Percentiles rank a stretch among this genome's conserved stretches.
Evolutionary conservation across 2,113 vertebrate species (phyloP).

Genomic region (Ovis aries): DNA sequence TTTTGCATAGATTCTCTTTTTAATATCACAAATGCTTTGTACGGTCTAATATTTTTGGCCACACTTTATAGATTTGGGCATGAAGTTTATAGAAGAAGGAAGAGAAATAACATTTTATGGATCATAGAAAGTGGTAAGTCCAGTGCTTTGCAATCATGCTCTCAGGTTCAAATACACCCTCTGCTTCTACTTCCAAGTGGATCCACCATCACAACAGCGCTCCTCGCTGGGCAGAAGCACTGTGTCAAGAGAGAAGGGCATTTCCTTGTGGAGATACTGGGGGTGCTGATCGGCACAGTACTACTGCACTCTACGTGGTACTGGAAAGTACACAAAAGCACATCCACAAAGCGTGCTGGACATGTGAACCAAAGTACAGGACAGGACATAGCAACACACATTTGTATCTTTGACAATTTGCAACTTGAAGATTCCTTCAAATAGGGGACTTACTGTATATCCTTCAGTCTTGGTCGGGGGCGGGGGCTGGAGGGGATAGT

Average conservation of each 20-base stretch:
- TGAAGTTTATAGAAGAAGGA: not conserved
- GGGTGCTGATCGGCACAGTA: fast-evolving
- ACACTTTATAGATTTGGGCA: not conserved
- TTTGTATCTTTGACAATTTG: not conserved
- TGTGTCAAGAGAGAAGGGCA: too few species aligned
- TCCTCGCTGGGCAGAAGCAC: fast-evolving
- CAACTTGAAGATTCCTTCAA: not conserved
- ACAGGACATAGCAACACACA: not conserved
- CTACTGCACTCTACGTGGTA: not conserved
- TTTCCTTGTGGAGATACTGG: not conserved
- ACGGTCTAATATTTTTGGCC: not conserved
- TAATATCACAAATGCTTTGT: not conserved
- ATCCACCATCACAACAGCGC: fast-evolving
- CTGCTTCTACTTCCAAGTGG: fast-evolving
- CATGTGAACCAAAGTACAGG: fast-evolving
- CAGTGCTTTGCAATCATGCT: not conserved
- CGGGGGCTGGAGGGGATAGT: not conserved
- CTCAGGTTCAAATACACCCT: not conserved
- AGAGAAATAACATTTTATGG: not conserved
- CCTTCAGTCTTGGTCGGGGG: not conserved
- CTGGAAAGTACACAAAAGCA: not conserved
- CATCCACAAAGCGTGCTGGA: not conserved
- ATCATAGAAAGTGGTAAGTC: not conserved
- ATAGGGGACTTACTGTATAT: not conserved
- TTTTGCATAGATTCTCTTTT: not conserved